These are phyloP conservation scores for Pomatorhinus ruficollis DNA, from an alignment of 2,113 vertebrate species.

Conservation along the genomic window DNA sequence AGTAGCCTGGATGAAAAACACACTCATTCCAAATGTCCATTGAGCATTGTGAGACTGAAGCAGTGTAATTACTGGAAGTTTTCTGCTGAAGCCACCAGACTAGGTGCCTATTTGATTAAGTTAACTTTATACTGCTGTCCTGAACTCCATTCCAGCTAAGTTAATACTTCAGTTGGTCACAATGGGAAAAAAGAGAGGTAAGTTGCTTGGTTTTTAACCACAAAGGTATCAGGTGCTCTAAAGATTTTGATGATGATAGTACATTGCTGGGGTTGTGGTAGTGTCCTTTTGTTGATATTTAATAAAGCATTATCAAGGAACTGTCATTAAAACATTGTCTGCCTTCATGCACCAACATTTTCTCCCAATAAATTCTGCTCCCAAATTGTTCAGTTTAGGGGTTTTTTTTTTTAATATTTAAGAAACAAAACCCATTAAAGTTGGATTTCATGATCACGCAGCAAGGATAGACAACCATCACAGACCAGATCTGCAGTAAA, in stretches of 20 bases:
- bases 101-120: not conserved
- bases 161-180: not conserved
- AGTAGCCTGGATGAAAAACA: not conserved
- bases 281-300: not conserved
- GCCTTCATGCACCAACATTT: not conserved
- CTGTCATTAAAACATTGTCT: not conserved
- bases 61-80: not conserved
- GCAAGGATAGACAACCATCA: not conserved
- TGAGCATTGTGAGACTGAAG: not conserved
- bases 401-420: not conserved
- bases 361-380: not conserved
- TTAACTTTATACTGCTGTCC: not conserved
- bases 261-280: not conserved
- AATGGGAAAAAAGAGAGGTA: not conserved
- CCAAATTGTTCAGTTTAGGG: not conserved
- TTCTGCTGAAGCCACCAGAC: not conserved
- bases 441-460: not conserved
- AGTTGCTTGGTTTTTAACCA: not conserved
- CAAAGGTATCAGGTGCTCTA: not conserved
- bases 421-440: not conserved
- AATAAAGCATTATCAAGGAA: not conserved
- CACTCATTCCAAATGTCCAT: not conserved
- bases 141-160: not conserved
- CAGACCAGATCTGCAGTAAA: not conserved
- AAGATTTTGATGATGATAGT: not conserved